Conservation (phyloP, 2,797 vertebrate species). For the Anisognathus igniventris region DNA sequence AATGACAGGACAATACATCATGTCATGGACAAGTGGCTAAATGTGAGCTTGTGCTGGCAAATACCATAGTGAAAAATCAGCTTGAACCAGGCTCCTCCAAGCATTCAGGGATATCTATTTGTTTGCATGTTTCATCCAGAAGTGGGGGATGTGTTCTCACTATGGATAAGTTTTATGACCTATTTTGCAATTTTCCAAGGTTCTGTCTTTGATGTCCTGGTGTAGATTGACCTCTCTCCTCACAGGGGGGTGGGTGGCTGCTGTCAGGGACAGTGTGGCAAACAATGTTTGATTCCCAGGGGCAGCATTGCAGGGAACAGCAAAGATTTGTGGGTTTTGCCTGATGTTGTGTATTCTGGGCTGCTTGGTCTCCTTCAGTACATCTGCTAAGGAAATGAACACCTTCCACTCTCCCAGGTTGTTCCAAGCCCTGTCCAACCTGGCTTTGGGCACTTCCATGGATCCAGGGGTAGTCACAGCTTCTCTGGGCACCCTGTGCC, state of each 20-base stretch:
- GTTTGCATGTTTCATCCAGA: rapidly evolving
- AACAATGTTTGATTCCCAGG: background rate
- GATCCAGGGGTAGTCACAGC: background rate
- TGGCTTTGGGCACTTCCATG: background rate
- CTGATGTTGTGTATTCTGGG: background rate
- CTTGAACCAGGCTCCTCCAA: background rate
- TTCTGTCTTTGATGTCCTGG: background rate
- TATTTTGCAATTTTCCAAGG: background rate
- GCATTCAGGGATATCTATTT: too few species aligned
- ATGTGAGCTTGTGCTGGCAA: background rate
- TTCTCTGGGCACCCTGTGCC: background rate
- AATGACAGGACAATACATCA: slow-evolving; percentile 34
- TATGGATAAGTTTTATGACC: background rate
- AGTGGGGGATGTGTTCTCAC: background rate
- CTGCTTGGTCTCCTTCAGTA: background rate
- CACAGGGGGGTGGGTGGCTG: background rate
- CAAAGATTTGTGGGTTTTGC: background rate
- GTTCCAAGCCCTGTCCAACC: rapidly evolving
- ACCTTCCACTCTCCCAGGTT: rapidly evolving
- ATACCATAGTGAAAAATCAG: background rate
- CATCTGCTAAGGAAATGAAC: background rate
- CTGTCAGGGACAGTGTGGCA: background rate
- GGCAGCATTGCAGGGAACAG: background rate
- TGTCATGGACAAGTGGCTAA: background rate
- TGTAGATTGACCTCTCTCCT: background rate